A percentile compares a stretch with the other conserved stretches of the same genome.
Conservation (phyloP, 2,888 invertebrate genomes). For the Thymelicus sylvestris region DNA sequence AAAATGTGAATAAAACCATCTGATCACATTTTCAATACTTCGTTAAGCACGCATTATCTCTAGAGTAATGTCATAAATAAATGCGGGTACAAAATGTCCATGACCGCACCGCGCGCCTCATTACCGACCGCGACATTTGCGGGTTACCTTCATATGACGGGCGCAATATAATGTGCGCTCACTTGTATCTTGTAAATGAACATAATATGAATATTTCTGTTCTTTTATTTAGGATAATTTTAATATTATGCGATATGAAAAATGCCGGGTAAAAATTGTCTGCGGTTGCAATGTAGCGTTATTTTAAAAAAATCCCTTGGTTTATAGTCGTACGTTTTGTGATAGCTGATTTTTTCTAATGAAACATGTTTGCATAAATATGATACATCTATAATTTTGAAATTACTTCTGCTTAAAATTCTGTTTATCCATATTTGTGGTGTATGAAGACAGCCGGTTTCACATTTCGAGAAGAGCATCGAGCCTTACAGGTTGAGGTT, state of each 20-base stretch:
- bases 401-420: no score
- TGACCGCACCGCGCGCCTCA: conserved; percentile 27
- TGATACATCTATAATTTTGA: no score
- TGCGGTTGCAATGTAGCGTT: not conserved
- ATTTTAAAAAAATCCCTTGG: not conserved
- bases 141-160: conserved; percentile 26
- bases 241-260: not conserved
- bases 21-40: conserved; percentile 33
- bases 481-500: no score
- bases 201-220: not conserved
- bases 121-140: conserved; percentile 33
- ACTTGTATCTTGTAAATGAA: not conserved
- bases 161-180: not conserved
- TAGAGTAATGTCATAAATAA: conserved; percentile 28
- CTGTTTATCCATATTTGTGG: no score
- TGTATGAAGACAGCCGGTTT: no score
- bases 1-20: conserved; percentile 28
- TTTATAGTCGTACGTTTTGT: no score
- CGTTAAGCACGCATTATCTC: conserved; percentile 36
- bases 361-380: no score
- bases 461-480: no score
- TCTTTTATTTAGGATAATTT: not conserved
- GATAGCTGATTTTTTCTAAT: no score
- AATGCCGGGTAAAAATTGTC: not conserved
- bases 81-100: conserved; percentile 17